phyloP scores from a whole-genome alignment of 2,113 vertebrate species.

The Emydocephalus ijimae region DNA sequence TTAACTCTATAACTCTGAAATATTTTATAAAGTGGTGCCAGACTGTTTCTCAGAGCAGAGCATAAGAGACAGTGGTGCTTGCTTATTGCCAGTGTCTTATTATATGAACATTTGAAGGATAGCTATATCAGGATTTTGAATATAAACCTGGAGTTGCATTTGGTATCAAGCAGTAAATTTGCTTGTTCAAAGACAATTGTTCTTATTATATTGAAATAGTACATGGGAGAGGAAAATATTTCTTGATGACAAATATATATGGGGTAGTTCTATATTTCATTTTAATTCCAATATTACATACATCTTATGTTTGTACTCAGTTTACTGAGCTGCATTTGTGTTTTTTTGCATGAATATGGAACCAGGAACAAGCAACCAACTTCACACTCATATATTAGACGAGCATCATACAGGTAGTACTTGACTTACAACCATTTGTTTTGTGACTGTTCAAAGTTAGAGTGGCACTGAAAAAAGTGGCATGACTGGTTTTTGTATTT shows the following conservation, averaged over 20 bases:
- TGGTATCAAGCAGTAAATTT: not conserved
- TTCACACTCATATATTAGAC: not conserved
- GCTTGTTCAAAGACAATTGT: not conserved
- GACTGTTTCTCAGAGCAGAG: not conserved
- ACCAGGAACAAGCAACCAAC: not conserved
- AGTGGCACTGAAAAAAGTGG: not conserved
- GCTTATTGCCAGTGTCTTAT: not conserved
- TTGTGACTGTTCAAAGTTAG: not conserved
- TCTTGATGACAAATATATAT: not conserved
- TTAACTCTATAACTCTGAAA: not conserved
- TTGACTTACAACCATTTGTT: no score
- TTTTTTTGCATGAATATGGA: not conserved
- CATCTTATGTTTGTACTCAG: not conserved
- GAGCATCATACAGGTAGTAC: not conserved
- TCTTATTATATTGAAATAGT: not conserved
- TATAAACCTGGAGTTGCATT: not conserved
- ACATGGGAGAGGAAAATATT: not conserved
- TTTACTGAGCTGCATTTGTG: not conserved
- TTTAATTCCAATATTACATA: not conserved
- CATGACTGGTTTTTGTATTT: not conserved
- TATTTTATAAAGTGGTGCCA: not conserved
- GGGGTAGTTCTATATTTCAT: not conserved
- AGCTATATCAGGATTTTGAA: not conserved
- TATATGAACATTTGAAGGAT: not conserved
- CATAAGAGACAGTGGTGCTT: not conserved